Conservation (phyloP, 1,140 invertebrate genomes). For the Pseudomyrmex gracilis region DNA sequence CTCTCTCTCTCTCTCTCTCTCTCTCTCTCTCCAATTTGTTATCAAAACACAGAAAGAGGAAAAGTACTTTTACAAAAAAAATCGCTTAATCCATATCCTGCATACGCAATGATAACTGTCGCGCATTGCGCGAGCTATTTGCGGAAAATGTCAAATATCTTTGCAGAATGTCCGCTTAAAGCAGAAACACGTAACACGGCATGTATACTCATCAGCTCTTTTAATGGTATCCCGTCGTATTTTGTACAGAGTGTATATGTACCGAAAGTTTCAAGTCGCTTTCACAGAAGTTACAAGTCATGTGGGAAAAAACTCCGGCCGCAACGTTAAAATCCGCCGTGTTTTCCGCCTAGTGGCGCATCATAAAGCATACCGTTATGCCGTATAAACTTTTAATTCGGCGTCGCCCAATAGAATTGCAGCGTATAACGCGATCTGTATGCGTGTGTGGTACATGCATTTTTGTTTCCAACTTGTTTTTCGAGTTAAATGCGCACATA, state of each 20-base stretch:
- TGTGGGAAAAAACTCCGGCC: slow-evolving; percentile 52
- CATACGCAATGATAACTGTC: slow-evolving; percentile 15
- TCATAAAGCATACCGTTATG: slow-evolving; percentile 39
- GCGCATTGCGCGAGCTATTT: neutral
- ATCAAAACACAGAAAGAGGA: no score
- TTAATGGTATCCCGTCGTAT: slow-evolving; percentile 53
- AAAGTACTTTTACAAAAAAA: no score
- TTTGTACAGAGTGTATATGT: slow-evolving; percentile 17
- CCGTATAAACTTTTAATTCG: slow-evolving; percentile 43
- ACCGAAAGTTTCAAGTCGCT: slow-evolving; percentile 57
- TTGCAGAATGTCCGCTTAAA: slow-evolving; percentile 38
- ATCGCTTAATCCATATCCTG: neutral
- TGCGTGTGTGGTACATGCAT: neutral
- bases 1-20: no score
- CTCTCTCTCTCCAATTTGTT: no score
- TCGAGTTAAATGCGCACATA: neutral
- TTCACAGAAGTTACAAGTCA: slow-evolving; percentile 62
- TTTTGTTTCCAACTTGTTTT: neutral
- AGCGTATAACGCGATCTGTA: neutral
- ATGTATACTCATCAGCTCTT: slow-evolving; percentile 54
- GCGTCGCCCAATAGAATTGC: slow-evolving; percentile 5
- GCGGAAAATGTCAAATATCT: slow-evolving; percentile 23
- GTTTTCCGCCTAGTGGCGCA: slow-evolving; percentile 23
- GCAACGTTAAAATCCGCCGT: slow-evolving; percentile 25
- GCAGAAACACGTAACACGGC: slow-evolving; percentile 27